Conservation (phyloP, 2,113 vertebrate species). For the Rhagologus leucostigma region DNA sequence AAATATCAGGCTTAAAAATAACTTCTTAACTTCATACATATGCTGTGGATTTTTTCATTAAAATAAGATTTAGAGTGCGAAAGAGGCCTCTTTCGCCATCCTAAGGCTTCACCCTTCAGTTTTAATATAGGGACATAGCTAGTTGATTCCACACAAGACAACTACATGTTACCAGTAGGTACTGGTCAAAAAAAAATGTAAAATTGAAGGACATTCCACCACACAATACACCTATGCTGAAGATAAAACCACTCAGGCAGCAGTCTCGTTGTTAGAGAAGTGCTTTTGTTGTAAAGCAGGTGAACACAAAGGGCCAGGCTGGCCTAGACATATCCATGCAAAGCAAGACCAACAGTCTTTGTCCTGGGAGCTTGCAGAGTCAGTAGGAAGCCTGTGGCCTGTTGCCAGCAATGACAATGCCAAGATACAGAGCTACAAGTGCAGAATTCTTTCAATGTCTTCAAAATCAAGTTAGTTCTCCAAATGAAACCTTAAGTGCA, state of each 20-base stretch:
- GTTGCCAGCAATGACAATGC: neutral
- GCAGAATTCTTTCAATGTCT: neutral
- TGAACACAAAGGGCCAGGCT: neutral
- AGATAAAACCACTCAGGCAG: neutral
- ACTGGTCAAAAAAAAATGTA: rapidly evolving
- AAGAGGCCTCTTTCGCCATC: neutral
- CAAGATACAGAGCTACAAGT: neutral
- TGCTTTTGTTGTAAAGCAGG: neutral
- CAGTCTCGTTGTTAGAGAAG: rapidly evolving
- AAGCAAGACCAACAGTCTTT: neutral
- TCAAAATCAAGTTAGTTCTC: neutral
- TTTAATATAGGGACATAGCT: neutral
- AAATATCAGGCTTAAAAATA: neutral
- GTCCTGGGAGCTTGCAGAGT: neutral
- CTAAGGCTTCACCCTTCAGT: neutral
- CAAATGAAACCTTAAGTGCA: neutral
- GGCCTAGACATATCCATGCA: neutral
- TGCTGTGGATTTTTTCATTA: neutral
- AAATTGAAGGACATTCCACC: neutral
- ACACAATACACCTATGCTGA: neutral
- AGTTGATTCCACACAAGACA: neutral
- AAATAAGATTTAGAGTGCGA: neutral
- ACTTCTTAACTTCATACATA: neutral
- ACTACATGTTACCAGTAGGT: neutral
- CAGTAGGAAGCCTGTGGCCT: neutral